phyloP scores from a whole-genome alignment of 1,140 invertebrate species.

The Listronotus bonariensis region DNA sequence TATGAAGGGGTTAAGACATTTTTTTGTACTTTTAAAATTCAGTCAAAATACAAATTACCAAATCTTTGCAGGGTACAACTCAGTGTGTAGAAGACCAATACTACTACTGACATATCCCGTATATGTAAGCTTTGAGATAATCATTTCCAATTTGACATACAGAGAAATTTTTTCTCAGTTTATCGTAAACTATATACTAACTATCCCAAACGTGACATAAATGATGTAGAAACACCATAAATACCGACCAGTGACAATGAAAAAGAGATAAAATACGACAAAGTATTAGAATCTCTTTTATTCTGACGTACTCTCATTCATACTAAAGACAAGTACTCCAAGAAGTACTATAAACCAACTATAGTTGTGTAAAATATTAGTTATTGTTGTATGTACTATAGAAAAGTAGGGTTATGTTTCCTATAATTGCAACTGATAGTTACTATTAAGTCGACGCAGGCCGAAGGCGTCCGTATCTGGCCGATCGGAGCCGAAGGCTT shows the following conservation, averaged over 20 bases:
- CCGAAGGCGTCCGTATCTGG: constrained; percentile 11
- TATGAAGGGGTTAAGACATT: no score
- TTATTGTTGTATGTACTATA: constrained; percentile 55
- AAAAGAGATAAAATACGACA: no score
- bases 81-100: no score
- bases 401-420: constrained; percentile 56
- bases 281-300: background rate
- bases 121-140: no score
- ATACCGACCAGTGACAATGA: no score
- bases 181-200: no score
- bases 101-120: no score
- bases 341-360: constrained; percentile 13
- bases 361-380: constrained; percentile 51
- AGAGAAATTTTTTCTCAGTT: no score
- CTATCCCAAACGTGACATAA: background rate
- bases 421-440: constrained; percentile 57
- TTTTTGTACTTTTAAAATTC: no score
- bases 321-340: constrained; percentile 1
- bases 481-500: background rate
- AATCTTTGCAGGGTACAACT: no score
- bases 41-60: no score
- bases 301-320: background rate
- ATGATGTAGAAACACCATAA: background rate
- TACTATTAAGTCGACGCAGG: constrained; percentile 48
- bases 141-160: no score